Conservation (phyloP, 2,797 vertebrate genomes). For the Gymnodraco acuticeps region DNA sequence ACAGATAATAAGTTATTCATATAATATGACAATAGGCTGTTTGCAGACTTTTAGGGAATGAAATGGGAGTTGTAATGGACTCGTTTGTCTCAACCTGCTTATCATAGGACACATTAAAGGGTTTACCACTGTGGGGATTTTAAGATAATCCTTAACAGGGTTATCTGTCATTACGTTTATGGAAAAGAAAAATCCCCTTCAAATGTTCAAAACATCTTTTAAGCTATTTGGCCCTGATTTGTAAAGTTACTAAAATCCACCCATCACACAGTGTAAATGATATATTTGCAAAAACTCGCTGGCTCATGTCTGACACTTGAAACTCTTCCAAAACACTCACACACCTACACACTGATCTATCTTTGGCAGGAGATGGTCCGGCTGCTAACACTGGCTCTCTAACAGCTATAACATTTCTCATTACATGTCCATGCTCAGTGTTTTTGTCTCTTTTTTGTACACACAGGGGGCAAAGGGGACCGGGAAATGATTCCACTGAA, state of each 20-base stretch:
- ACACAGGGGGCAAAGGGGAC: constrained; percentile 88
- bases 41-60: neutral
- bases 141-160: neutral
- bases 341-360: constrained; percentile 5
- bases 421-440: neutral
- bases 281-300: constrained; percentile 8
- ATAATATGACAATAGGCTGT: neutral
- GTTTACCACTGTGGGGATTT: constrained; percentile 2
- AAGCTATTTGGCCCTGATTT: constrained; percentile 7
- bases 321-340: constrained; percentile 3
- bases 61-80: neutral
- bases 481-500: constrained; percentile 96
- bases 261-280: neutral
- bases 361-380: constrained; percentile 7
- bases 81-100: constrained; percentile 14
- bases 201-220: neutral
- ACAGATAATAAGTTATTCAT: neutral
- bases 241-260: neutral
- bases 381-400: neutral
- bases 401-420: constrained; percentile 1
- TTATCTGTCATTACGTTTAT: neutral
- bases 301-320: constrained; percentile 20
- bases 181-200: neutral
- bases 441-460: constrained; percentile 38
- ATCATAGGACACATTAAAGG: neutral